Evolutionary conservation across 2,888 invertebrate genomes (phyloP).

Genomic region (Acrocera orbiculus): DNA sequence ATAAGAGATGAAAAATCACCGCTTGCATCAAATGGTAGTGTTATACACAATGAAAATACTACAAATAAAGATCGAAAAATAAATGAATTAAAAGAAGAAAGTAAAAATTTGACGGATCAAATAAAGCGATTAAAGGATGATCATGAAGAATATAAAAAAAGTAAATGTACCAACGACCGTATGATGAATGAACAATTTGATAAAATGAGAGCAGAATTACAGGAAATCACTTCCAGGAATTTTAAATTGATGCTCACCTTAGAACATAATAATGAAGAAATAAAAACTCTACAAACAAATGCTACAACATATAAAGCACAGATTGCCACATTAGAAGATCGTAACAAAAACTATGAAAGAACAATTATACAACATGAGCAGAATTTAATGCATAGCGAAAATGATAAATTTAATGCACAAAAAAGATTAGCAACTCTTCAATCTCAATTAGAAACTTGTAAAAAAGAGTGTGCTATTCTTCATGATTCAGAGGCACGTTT

Average conservation of each 20-base stretch:
- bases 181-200: conserved; percentile 73
- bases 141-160: conserved; percentile 67
- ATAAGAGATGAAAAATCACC: conserved; percentile 15
- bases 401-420: conserved; percentile 57
- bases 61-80: conserved; percentile 35
- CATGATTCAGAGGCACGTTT: conserved; percentile 61
- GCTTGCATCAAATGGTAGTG: conserved; percentile 11
- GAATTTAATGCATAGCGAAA: conserved; percentile 56
- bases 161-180: conserved; percentile 64
- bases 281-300: conserved; percentile 57
- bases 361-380: conserved; percentile 78
- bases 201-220: conserved; percentile 55
- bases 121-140: conserved; percentile 61
- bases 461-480: conserved; percentile 58
- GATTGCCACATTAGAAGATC: conserved; percentile 67
- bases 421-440: conserved; percentile 56
- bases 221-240: conserved; percentile 54
- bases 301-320: conserved; percentile 69
- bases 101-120: conserved; percentile 43
- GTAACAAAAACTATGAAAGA: conserved; percentile 62
- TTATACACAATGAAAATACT: conserved; percentile 23
- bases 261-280: conserved; percentile 69
- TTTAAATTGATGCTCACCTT: conserved; percentile 64
- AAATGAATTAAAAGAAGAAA: conserved; percentile 35
- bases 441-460: conserved; percentile 54